These are phyloP conservation scores for Bothrops jararaca DNA, from an alignment of 2,113 vertebrate genomes.

Conservation along the genomic window DNA sequence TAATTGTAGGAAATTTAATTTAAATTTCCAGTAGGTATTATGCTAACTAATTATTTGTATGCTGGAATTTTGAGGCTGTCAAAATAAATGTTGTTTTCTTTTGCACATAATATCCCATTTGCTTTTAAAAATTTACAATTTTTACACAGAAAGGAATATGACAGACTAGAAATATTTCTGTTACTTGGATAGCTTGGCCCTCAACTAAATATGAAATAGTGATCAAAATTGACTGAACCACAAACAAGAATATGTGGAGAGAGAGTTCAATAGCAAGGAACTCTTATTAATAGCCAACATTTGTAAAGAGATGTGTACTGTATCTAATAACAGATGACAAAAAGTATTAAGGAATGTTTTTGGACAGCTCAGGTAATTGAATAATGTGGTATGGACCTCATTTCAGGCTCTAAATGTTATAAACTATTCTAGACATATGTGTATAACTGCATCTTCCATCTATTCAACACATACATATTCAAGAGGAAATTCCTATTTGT, in stretches of 20 bases:
- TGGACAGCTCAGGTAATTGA: slow-evolving; percentile 12
- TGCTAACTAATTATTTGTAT: slow-evolving; percentile 35
- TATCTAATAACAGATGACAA: slow-evolving; percentile 46
- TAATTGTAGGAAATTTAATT: neutral
- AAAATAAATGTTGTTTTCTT: slow-evolving; percentile 48
- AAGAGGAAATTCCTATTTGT: neutral
- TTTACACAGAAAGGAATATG: slow-evolving; percentile 31
- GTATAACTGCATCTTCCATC: neutral
- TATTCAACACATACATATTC: neutral
- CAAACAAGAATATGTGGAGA: slow-evolving; percentile 28
- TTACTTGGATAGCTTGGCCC: slow-evolving; percentile 48
- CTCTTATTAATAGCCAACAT: slow-evolving; percentile 52
- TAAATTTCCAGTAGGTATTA: neutral
- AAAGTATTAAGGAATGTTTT: neutral
- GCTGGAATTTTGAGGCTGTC: slow-evolving; percentile 7
- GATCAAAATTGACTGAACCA: slow-evolving; percentile 56
- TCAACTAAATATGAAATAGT: slow-evolving; percentile 50
- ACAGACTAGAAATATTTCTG: slow-evolving; percentile 55
- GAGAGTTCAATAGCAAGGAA: slow-evolving; percentile 38
- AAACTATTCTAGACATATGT: neutral
- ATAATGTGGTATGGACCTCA: neutral
- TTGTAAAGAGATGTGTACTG: slow-evolving; percentile 17
- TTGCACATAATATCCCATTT: slow-evolving; percentile 43
- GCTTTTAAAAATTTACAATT: slow-evolving; percentile 55
- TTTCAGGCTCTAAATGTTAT: neutral